Conservation (phyloP, 2,888 invertebrate species). For the Lithophane leautieri region DNA sequence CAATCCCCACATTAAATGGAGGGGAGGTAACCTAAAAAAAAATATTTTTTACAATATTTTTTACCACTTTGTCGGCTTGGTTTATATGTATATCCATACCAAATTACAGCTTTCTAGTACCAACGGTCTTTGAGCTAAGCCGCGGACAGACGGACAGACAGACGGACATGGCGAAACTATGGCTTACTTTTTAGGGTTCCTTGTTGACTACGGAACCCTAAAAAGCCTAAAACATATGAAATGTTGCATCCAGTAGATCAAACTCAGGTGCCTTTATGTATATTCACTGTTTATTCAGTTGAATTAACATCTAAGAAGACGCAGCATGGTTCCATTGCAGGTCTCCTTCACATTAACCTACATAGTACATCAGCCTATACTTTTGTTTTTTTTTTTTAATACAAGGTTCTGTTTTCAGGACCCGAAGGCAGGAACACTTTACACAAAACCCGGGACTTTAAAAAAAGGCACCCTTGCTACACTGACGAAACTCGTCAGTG, state of each 20-base stretch:
- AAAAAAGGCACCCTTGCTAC: slow-evolving; percentile 45
- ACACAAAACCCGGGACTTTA: slow-evolving; percentile 13
- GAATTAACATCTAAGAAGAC: background rate
- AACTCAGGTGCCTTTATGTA: background rate
- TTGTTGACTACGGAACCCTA: too few species aligned
- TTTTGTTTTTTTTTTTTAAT: background rate
- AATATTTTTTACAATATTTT: too few species aligned
- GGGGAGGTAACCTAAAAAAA: too few species aligned
- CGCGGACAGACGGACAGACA: too few species aligned
- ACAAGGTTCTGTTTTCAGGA: background rate
- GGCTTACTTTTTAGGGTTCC: too few species aligned
- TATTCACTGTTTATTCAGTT: slow-evolving; percentile 18
- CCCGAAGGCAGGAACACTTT: background rate
- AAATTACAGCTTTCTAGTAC: too few species aligned
- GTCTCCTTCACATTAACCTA: background rate
- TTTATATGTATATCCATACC: too few species aligned
- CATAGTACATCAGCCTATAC: background rate
- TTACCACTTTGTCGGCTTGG: too few species aligned
- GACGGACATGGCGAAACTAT: too few species aligned
- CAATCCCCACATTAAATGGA: too few species aligned
- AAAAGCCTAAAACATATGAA: too few species aligned
- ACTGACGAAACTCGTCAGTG: slow-evolving; percentile 70
- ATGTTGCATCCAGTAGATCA: background rate
- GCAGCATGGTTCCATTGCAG: background rate
- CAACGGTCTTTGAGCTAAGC: too few species aligned